Percentiles rank a stretch among this genome's conserved stretches.
These are phyloP conservation scores for Eriosoma lanigerum DNA, from an alignment of 1,140 invertebrate species.

Conservation along the genomic window DNA sequence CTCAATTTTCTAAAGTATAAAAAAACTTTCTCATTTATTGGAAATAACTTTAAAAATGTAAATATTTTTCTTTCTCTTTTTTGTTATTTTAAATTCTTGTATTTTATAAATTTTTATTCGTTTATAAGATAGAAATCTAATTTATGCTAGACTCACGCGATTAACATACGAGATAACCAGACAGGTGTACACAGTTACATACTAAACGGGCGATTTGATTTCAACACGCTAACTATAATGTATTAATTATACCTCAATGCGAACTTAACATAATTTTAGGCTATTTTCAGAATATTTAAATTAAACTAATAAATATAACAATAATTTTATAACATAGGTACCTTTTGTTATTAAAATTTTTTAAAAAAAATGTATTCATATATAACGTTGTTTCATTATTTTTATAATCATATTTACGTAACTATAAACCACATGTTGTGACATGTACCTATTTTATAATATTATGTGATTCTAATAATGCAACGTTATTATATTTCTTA, in stretches of 20 bases:
- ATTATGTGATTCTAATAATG: too few relatives aligned
- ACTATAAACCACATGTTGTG: not conserved
- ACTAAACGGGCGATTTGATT: too few relatives aligned
- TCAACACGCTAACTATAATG: slow-evolving; percentile 35
- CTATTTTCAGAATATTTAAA: not conserved
- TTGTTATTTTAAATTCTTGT: not conserved
- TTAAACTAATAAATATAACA: not conserved
- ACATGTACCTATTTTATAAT: not conserved
- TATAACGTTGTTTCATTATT: too few relatives aligned
- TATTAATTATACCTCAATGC: slow-evolving; percentile 26
- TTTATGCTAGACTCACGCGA: slow-evolving; percentile 44
- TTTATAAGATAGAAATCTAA: slow-evolving; percentile 37
- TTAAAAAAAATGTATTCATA: too few relatives aligned
- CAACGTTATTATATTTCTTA: too few relatives aligned
- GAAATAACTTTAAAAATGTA: slow-evolving; percentile 9
- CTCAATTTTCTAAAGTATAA: slow-evolving; percentile 21
- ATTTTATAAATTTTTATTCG: slow-evolving; percentile 6
- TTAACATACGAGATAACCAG: slow-evolving; percentile 32
- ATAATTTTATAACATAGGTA: too few relatives aligned
- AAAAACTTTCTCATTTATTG: slow-evolving; percentile 43
- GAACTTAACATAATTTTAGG: not conserved
- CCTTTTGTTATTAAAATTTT: too few relatives aligned
- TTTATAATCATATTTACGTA: too few relatives aligned
- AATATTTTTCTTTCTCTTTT: too few relatives aligned
- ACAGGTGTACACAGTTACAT: too few relatives aligned